Percentiles rank a stretch among this genome's conserved stretches.
These are phyloP conservation scores for Oophaga sylvatica DNA, from an alignment of 2,797 vertebrate species.

Conservation along the genomic window DNA sequence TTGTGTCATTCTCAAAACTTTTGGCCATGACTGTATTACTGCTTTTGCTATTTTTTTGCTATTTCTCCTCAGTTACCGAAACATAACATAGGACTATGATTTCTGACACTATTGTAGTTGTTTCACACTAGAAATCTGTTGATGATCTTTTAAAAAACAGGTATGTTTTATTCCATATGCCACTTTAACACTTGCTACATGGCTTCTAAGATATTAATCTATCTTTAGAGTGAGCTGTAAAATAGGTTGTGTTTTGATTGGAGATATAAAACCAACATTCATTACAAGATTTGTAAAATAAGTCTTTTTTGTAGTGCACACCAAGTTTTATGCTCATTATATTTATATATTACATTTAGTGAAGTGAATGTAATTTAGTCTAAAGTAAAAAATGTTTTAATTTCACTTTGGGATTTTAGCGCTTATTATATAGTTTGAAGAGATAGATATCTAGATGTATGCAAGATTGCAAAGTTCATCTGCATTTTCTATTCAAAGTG, in stretches of 20 bases:
- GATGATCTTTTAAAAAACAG: not conserved
- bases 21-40: too few species aligned
- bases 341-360: slow-evolving; percentile 18
- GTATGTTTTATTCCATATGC: slow-evolving; percentile 9
- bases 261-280: slow-evolving; percentile 20
- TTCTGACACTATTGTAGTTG: not conserved
- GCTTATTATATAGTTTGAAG: slow-evolving; percentile 4
- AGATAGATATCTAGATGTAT: not conserved
- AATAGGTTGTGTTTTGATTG: slow-evolving; percentile 26
- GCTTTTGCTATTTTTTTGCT: too few species aligned
- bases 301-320: not conserved
- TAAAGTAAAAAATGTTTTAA: slow-evolving; percentile 40
- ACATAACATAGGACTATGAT: not conserved
- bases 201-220: not conserved
- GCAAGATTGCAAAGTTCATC: not conserved
- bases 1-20: too few species aligned
- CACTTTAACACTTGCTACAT: not conserved
- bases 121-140: not conserved
- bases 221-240: slow-evolving; percentile 9
- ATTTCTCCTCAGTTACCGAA: too few species aligned
- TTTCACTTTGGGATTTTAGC: slow-evolving; percentile 2
- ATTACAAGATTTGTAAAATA: slow-evolving; percentile 9
- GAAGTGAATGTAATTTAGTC: slow-evolving; percentile 14
- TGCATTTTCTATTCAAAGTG: slow-evolving; percentile 1
- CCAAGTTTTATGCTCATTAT: slow-evolving; percentile 5